These are phyloP conservation scores for Serripes groenlandicus DNA, from an alignment of 2,888 invertebrate genomes.

Conservation along the genomic window DNA sequence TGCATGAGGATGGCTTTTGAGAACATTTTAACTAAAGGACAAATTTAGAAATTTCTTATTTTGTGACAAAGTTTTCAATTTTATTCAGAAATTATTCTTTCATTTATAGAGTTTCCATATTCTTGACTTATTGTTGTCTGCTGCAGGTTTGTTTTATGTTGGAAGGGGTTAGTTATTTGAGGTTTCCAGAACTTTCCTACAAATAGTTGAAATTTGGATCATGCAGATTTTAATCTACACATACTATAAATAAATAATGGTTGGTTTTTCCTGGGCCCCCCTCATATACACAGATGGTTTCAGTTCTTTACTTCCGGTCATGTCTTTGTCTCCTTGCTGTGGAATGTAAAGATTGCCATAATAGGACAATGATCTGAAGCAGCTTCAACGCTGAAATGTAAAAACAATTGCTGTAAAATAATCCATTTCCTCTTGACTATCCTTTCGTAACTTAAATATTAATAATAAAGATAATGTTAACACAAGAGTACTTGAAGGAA, in stretches of 20 bases:
- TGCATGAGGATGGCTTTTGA: too few species aligned
- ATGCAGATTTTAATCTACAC: background rate
- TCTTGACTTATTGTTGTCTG: too few species aligned
- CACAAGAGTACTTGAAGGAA: background rate
- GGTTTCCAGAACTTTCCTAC: too few species aligned
- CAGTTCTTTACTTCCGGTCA: too few species aligned
- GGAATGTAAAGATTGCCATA: slow-evolving; percentile 36
- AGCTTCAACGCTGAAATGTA: slow-evolving; percentile 43
- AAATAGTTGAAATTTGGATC: too few species aligned
- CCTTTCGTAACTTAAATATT: background rate
- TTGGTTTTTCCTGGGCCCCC: background rate
- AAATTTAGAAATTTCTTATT: too few species aligned
- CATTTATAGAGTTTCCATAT: too few species aligned
- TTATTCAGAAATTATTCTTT: too few species aligned
- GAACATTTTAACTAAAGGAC: too few species aligned
- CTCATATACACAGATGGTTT: background rate
- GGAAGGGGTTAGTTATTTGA: too few species aligned
- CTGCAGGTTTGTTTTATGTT: too few species aligned
- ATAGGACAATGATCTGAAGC: slow-evolving; percentile 63
- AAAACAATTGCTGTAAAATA: background rate
- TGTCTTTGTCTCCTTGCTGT: background rate
- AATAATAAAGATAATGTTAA: background rate
- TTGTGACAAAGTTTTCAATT: too few species aligned
- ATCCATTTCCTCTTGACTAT: background rate
- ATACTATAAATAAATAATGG: background rate